phyloP scores from a whole-genome alignment of 2,888 invertebrate genomes.

The Limulus polyphemus region DNA sequence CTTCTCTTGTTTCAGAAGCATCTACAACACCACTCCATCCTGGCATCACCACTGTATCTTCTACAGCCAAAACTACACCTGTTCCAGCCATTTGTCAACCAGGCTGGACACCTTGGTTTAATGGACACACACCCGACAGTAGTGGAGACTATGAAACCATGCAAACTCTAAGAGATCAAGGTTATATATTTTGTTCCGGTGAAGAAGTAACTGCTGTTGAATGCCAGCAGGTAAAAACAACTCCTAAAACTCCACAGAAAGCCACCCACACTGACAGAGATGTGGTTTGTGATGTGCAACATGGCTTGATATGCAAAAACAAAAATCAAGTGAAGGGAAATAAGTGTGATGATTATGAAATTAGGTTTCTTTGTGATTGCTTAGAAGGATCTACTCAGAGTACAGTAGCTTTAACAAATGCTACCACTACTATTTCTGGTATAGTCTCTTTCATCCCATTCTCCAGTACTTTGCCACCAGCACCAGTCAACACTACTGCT shows the following conservation, averaged over 20 bases:
- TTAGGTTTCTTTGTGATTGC: conserved; percentile 32
- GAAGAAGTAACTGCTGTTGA: conserved; percentile 23
- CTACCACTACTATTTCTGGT: background rate
- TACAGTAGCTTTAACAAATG: too few species aligned
- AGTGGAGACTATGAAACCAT: conserved; percentile 24
- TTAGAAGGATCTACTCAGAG: background rate
- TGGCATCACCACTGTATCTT: too few species aligned
- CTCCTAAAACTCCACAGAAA: background rate
- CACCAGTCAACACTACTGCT: background rate
- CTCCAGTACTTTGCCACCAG: conserved; percentile 2
- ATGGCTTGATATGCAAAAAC: conserved; percentile 21
- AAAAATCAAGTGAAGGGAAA: conserved; percentile 7
- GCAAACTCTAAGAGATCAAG: conserved; percentile 12
- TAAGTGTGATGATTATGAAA: conserved; percentile 32
- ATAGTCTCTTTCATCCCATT: background rate
- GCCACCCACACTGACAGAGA: background rate
- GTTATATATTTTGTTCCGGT: conserved; percentile 16
- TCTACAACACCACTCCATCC: too few species aligned
- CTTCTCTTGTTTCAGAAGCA: too few species aligned
- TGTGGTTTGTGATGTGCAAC: conserved; percentile 19
- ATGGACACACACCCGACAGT: conserved; percentile 14
- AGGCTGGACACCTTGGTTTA: conserved; percentile 26
- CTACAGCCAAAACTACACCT: background rate
- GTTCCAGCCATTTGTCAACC: conserved; percentile 11
- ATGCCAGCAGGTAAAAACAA: conserved; percentile 14